These are phyloP conservation scores for Triops cancriformis DNA, from an alignment of 1,140 invertebrate species.

Conservation along the genomic window DNA sequence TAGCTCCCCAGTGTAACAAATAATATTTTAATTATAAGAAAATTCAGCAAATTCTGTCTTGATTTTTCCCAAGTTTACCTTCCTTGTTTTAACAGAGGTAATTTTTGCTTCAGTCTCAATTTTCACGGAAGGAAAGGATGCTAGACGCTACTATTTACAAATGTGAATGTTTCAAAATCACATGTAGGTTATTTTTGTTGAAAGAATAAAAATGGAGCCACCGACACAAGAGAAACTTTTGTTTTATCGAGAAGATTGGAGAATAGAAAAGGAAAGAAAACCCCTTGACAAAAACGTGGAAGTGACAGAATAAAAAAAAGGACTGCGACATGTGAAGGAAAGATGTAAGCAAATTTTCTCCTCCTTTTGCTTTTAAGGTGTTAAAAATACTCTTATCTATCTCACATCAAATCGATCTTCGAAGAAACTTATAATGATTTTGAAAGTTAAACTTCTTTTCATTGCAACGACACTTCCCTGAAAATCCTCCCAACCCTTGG, in stretches of 20 bases:
- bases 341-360: background rate
- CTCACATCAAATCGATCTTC: background rate
- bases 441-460: background rate
- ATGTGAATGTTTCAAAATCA: background rate
- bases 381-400: conserved; percentile 4
- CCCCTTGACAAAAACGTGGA: conserved; percentile 7
- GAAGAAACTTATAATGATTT: no score
- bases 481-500: background rate
- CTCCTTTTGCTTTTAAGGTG: background rate
- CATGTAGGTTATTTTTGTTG: background rate
- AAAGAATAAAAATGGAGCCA: background rate
- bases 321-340: background rate
- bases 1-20: background rate
- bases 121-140: no score
- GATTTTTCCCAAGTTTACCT: background rate
- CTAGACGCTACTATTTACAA: conserved; percentile 14
- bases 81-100: background rate
- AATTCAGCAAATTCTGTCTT: background rate
- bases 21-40: background rate
- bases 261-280: background rate
- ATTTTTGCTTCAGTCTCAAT: background rate
- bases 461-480: background rate
- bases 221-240: background rate
- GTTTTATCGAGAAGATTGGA: background rate
- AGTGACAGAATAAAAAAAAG: background rate